These are phyloP conservation scores for Holcopasites calliopsidis DNA, from an alignment of 1,140 invertebrate species.

Conservation along the genomic window DNA sequence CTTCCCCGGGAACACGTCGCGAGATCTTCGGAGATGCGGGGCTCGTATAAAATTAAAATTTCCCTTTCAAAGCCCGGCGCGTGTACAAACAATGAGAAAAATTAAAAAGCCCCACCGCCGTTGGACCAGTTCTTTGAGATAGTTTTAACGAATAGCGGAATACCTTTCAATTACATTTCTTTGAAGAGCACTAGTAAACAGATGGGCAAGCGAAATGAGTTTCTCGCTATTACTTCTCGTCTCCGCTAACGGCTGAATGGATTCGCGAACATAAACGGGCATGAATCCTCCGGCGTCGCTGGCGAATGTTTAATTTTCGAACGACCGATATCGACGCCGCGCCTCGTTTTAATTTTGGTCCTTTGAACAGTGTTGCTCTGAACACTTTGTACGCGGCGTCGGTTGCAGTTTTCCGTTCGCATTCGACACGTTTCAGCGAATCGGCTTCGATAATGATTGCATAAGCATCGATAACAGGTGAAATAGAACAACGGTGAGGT, in stretches of 20 bases:
- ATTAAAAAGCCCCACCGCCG: background rate
- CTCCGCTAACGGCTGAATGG: background rate
- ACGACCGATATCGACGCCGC: background rate
- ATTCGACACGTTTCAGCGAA: background rate
- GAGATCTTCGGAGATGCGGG: background rate
- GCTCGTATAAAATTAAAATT: conserved; percentile 23
- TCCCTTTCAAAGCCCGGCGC: background rate
- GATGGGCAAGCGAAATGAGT: background rate
- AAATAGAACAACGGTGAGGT: background rate
- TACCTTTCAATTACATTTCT: background rate
- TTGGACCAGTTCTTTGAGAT: background rate
- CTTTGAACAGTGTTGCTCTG: no score
- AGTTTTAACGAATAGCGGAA: background rate
- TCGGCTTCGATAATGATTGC: background rate
- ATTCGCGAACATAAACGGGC: background rate
- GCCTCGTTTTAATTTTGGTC: background rate
- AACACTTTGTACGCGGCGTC: no score
- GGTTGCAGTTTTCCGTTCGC: no score
- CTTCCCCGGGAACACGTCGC: background rate
- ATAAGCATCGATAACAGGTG: background rate
- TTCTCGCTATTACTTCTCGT: background rate
- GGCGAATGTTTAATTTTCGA: background rate
- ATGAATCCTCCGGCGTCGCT: background rate
- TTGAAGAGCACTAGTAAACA: conserved; percentile 17
- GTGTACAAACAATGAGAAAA: background rate